Percentiles rank a stretch among this genome's conserved stretches.
Evolutionary conservation across 2,797 vertebrate species (phyloP).

Genomic region (Momotus momota): DNA sequence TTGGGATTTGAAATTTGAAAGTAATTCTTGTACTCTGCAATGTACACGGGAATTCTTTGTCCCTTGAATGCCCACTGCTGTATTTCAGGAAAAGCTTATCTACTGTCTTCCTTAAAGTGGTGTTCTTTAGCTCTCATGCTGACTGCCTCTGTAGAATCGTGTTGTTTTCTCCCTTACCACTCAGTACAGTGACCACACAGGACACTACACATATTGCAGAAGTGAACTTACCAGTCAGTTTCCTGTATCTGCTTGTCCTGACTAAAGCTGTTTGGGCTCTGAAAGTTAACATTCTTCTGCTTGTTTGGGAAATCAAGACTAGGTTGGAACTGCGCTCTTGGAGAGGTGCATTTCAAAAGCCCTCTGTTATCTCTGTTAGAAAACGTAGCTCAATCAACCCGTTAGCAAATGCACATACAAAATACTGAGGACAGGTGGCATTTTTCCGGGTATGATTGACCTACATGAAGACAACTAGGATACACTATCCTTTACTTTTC

Average conservation of each 20-base stretch:
- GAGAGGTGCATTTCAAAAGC: background rate
- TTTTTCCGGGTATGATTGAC: background rate
- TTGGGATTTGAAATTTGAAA: background rate
- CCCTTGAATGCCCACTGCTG: background rate
- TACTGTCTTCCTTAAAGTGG: background rate
- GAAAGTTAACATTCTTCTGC: background rate
- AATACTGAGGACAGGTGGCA: background rate
- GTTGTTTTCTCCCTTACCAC: background rate
- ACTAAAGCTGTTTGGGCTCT: background rate
- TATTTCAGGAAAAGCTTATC: background rate
- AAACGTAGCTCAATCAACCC: fast-evolving
- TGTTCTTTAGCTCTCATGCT: background rate
- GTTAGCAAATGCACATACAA: background rate
- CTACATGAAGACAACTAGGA: background rate
- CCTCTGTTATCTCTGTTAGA: background rate
- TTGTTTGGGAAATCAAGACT: background rate
- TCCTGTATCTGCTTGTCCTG: background rate
- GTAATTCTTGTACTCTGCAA: background rate
- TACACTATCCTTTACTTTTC: background rate
- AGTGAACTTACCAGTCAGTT: background rate
- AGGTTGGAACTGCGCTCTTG: background rate
- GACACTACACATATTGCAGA: background rate
- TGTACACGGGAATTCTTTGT: background rate
- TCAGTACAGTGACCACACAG: background rate
- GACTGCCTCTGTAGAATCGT: background rate